Evolutionary conservation across 1,140 invertebrate genomes (phyloP).

Genomic region (Aphaenogaster floridana): DNA sequence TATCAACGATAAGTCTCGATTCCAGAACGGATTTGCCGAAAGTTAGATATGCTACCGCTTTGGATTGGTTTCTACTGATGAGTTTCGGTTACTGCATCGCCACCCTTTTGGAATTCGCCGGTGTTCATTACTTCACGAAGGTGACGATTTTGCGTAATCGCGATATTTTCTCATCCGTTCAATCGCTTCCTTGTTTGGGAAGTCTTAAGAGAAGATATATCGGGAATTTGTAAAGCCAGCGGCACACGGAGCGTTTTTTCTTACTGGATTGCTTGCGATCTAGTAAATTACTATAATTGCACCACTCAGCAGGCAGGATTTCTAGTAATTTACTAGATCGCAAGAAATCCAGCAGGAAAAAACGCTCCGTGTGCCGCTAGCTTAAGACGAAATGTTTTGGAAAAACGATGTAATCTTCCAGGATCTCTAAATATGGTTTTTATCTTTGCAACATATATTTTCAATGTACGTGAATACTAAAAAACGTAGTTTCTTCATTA

Average conservation of each 20-base stretch:
- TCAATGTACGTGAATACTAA: neutral
- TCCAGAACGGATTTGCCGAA: slow-evolving; percentile 96
- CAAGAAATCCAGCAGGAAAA: too few relatives aligned
- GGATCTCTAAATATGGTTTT: neutral
- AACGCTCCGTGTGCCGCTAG: too few relatives aligned
- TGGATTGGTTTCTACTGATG: slow-evolving; percentile 97
- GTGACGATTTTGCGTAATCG: slow-evolving; percentile 81
- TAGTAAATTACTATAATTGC: too few relatives aligned
- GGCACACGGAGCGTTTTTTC: too few relatives aligned
- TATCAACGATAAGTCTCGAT: slow-evolving; percentile 96
- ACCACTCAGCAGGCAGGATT: too few relatives aligned
- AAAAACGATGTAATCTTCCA: neutral
- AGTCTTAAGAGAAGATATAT: neutral
- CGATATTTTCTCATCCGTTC: neutral
- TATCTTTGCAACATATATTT: neutral
- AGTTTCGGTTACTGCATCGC: slow-evolving; percentile 98
- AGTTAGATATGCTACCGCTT: slow-evolving; percentile 96
- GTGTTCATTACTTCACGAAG: slow-evolving; percentile 98
- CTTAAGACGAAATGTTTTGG: neutral
- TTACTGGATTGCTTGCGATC: too few relatives aligned
- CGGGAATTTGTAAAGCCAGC: neutral
- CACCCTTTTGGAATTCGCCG: slow-evolving; percentile 96
- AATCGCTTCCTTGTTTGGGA: neutral
- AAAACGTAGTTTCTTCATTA: neutral
- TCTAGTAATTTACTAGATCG: too few relatives aligned